Evolutionary conservation across 2,797 vertebrate genomes (phyloP), one percentile per base, ranked within the genome.

Genomic region (Eleutherodactylus coqui): DNA sequence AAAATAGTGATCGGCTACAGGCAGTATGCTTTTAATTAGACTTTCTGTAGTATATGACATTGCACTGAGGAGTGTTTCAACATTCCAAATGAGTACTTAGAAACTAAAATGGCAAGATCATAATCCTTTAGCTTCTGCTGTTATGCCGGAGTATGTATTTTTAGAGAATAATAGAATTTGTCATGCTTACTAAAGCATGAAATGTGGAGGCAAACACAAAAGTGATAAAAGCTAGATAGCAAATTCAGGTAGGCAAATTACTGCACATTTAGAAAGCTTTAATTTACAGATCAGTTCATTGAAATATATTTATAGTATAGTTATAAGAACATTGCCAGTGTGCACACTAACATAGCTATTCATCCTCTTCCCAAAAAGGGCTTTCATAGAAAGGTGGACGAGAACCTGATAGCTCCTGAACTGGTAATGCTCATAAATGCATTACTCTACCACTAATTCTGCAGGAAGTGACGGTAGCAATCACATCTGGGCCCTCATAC

Each of bases 181-280:
- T n/a, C 16, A 27, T 41, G 47, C 69, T 72, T 83, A 73, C 67
- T 60, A 72, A 83, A 55, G 81, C 81, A 45, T 83, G 67, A 73
- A 58, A 83, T 73, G 81, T 69, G 32, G 36, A 73, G 81, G 43
- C 80, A 73, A 70, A 73, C 47, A 58, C 69, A 83, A 58, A 38
- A 43, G 81, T 38, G 79, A 82, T 82, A 82, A 53, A 70, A 53
- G 64, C 32, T 60, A 83, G 67, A 73, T 82, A 55, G 80, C 45
- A 73, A 58, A 38, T 73, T 43, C 49, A 58, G 67, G 36, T 72
- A 73, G 36, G 67, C 36, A 73, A 60, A 75, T 75, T 75, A 83
- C 27, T 1, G n/a, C n/a, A 82, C 49, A 45, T 32, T 67, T 69
- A 81, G 17, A 67, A 69, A 11, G 38, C 41, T 55, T 60, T 83